Percentiles rank a stretch among this genome's conserved stretches.
These are phyloP conservation scores for Pica pica DNA, from an alignment of 2,113 vertebrate genomes.

Conservation along the genomic window DNA sequence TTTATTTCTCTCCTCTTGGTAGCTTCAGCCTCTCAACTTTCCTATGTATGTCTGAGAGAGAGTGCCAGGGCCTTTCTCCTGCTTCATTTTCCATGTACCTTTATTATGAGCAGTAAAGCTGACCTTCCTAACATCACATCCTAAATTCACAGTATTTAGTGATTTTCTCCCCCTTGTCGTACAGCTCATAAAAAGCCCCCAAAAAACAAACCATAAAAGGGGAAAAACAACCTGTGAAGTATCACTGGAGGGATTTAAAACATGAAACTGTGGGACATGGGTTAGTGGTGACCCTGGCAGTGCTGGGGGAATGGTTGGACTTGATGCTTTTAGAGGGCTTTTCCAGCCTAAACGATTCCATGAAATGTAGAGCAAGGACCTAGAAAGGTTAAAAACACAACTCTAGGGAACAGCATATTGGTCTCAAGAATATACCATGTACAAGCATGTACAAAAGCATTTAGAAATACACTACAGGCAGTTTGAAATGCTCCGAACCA, in stretches of 20 bases:
- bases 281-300: neutral
- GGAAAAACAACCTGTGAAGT: neutral
- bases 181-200: neutral
- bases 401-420: accelerated
- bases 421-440: neutral
- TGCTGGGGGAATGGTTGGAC: neutral
- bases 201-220: neutral
- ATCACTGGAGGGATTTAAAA: neutral
- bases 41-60: accelerated
- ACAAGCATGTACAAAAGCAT: neutral
- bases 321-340: neutral
- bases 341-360: neutral
- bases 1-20: neutral
- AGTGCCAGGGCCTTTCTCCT: neutral
- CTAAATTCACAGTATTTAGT: neutral
- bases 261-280: neutral
- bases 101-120: neutral
- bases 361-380: neutral
- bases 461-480: neutral
- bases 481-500: neutral
- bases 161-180: neutral
- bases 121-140: neutral
- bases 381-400: neutral
- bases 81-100: neutral
- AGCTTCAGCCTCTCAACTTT: neutral